A percentile compares a stretch with the other conserved stretches of the same genome.
Evolutionary conservation across 2,888 invertebrate genomes (phyloP).

Genomic region (Sclerodermus sp.): DNA sequence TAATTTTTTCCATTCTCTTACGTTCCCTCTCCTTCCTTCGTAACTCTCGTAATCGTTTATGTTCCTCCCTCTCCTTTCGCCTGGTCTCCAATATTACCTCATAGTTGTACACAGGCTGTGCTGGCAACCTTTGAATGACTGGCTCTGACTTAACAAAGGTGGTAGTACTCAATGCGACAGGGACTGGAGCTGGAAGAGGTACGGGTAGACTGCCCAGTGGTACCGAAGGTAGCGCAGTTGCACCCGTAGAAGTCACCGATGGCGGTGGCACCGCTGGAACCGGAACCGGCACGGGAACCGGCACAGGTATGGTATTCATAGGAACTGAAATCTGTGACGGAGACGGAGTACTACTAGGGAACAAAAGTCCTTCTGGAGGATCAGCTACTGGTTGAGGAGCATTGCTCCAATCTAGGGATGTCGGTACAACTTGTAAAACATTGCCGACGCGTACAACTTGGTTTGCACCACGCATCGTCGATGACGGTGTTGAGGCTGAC

Average conservation of each 20-base stretch:
- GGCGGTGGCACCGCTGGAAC: conserved; percentile 19
- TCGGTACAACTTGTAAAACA: conserved; percentile 53
- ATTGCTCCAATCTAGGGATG: conserved; percentile 48
- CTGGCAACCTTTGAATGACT: conserved; percentile 20
- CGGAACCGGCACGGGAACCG: conserved; percentile 35
- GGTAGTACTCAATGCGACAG: conserved; percentile 16
- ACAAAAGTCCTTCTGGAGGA: conserved; percentile 22
- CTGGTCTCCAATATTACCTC: conserved; percentile 52
- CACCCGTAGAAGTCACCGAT: conserved; percentile 10
- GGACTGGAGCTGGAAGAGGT: conserved; percentile 30
- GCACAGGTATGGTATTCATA: conserved; percentile 32
- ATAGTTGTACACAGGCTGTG: conserved; percentile 52
- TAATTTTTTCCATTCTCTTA: conserved; percentile 43
- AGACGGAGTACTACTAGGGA: conserved; percentile 21
- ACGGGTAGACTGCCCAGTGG: conserved; percentile 28
- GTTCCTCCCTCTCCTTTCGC: conserved; percentile 49
- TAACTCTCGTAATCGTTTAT: conserved; percentile 43
- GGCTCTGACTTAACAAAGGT: conserved; percentile 20
- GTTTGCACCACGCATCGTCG: conserved; percentile 32
- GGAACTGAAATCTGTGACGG: conserved; percentile 23
- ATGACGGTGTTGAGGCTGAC: conserved; percentile 1
- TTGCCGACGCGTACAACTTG: conserved; percentile 53
- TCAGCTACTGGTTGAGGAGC: conserved; percentile 15
- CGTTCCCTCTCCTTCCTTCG: conserved; percentile 47
- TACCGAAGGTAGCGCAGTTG: conserved; percentile 23